Conservation (phyloP, 1,140 invertebrate species). For the Olivierus martensii region DNA sequence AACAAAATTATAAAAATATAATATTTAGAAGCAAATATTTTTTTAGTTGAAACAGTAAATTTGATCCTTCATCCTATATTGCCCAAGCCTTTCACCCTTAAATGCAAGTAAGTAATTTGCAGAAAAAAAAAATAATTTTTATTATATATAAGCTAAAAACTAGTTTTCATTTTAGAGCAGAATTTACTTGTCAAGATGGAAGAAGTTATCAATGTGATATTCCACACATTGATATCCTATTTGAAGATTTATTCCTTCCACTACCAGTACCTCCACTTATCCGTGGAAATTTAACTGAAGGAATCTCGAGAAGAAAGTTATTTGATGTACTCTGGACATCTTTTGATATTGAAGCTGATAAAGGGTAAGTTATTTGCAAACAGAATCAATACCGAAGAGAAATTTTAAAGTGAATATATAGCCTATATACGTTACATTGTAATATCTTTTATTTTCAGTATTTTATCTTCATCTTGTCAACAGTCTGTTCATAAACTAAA, state of each 20-base stretch:
- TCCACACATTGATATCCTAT: background rate
- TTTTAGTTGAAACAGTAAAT: background rate
- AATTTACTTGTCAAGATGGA: conserved; percentile 9
- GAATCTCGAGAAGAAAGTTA: conserved; percentile 1
- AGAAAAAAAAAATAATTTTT: background rate
- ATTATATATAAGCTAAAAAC: background rate
- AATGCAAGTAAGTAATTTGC: conserved; percentile 3
- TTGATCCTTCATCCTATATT: background rate
- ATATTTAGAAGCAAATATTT: no score
- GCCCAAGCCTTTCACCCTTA: conserved; percentile 1
- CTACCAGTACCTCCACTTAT: background rate
- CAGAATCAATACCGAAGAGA: no score
- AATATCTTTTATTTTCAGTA: background rate
- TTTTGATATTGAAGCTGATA: background rate
- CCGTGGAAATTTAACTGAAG: background rate
- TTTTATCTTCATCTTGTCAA: no score
- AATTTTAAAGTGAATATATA: no score
- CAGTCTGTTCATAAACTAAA: no score
- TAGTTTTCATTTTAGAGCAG: conserved; percentile 5
- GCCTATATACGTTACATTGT: no score
- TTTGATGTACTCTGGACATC: conserved; percentile 7
- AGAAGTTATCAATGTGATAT: conserved; percentile 2
- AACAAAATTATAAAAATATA: no score
- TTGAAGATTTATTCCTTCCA: conserved; percentile 13
- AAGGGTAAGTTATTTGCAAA: conserved; percentile 3